A percentile compares a stretch with the other conserved stretches of the same genome.
phyloP scores from a whole-genome alignment of 2,888 invertebrate genomes.

The Tachina lurida region DNA sequence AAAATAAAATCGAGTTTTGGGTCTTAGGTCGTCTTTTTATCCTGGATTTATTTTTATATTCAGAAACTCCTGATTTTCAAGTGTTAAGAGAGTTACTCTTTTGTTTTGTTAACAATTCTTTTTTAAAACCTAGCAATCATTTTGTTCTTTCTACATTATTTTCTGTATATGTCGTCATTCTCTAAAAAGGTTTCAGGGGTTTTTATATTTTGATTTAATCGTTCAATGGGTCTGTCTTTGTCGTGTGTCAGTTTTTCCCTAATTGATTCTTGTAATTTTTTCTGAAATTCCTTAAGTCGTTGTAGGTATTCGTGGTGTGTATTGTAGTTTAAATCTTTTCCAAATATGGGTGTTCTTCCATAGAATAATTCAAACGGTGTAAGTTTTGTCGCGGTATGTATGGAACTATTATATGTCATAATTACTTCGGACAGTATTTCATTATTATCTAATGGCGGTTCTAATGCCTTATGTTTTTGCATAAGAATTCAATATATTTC shows the following conservation, averaged over 20 bases:
- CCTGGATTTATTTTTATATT: constrained; percentile 59
- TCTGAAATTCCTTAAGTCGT: constrained; percentile 45
- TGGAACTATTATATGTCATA: too few relatives aligned
- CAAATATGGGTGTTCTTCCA: constrained; percentile 40
- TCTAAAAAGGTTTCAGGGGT: constrained; percentile 28
- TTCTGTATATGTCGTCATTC: constrained; percentile 26
- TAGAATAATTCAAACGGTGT: too few relatives aligned
- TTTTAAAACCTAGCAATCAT: constrained; percentile 51
- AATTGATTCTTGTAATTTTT: constrained; percentile 24
- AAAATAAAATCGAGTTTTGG: constrained; percentile 17
- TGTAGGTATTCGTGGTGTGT: constrained; percentile 50
- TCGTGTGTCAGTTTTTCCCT: constrained; percentile 35
- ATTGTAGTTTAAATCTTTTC: constrained; percentile 44
- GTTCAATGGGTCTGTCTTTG: constrained; percentile 25
- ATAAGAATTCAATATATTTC: too few relatives aligned
- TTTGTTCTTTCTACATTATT: constrained; percentile 52
- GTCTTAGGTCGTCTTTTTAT: constrained; percentile 37
- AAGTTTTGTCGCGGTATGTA: too few relatives aligned
- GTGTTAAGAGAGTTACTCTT: constrained; percentile 6
- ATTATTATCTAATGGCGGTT: too few relatives aligned
- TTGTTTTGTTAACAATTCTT: constrained; percentile 37
- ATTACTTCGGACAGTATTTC: too few relatives aligned
- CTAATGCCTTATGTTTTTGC: too few relatives aligned
- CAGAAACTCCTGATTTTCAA: constrained; percentile 28
- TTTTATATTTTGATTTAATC: constrained; percentile 21